phyloP scores from a whole-genome alignment of 92 coral and sea anemone genomes.

The Ricordea florida region DNA sequence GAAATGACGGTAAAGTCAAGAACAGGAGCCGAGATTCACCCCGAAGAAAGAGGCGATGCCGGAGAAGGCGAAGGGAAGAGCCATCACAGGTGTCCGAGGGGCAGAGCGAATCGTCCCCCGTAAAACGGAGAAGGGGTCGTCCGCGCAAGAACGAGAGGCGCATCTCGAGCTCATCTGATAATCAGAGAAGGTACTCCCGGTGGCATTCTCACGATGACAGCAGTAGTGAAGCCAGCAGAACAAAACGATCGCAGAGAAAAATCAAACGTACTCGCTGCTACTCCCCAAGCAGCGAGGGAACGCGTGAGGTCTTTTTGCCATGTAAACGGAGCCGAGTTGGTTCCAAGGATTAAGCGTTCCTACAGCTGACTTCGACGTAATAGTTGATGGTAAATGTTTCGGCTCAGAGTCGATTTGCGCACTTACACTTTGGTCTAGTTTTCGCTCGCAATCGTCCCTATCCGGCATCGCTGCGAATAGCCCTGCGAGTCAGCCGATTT shows the following conservation, averaged over 20 bases:
- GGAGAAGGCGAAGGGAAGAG: neutral
- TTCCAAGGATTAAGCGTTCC: conserved; percentile 46
- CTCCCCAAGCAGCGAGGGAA: conserved; percentile 93
- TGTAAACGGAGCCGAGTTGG: conserved; percentile 69
- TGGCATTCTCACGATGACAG: conserved; percentile 17
- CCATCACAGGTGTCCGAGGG: neutral
- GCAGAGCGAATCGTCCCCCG: neutral
- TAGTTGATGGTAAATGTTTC: too few species aligned
- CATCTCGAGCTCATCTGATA: neutral
- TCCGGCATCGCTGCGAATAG: too few species aligned
- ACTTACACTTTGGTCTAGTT: too few species aligned
- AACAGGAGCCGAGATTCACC: neutral
- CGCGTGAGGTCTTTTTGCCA: conserved; percentile 81
- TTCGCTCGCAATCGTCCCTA: too few species aligned
- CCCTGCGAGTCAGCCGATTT: too few species aligned
- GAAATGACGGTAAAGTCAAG: conserved; percentile 13
- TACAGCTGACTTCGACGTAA: neutral
- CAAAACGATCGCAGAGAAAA: conserved; percentile 79
- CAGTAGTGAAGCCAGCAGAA: conserved; percentile 6
- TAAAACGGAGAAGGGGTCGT: conserved; percentile 80
- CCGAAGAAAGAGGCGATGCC: conserved; percentile 7
- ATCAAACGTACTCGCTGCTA: conserved; percentile 87
- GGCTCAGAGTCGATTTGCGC: too few species aligned
- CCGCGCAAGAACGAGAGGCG: conserved; percentile 67
- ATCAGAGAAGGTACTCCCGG: conserved; percentile 15